Percentiles rank a stretch among this genome's conserved stretches.
These are phyloP conservation scores for Bombus pyrosoma DNA, from an alignment of 1,140 invertebrate genomes.

Conservation along the genomic window DNA sequence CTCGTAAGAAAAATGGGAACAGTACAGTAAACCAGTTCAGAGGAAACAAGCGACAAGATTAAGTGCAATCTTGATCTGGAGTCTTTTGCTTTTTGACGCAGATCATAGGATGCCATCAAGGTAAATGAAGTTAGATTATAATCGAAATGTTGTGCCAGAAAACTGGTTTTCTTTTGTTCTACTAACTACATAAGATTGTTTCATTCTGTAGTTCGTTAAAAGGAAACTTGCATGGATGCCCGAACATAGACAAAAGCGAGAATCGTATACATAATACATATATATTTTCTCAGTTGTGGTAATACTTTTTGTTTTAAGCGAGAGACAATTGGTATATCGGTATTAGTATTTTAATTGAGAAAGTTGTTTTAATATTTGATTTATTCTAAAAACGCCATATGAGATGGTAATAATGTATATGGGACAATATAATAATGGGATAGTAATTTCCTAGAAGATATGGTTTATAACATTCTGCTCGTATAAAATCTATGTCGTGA, in stretches of 20 bases:
- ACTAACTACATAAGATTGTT: not conserved
- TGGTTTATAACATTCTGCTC: too few relatives aligned
- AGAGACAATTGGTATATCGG: too few relatives aligned
- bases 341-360: not conserved
- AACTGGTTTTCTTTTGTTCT: slow-evolving; percentile 15
- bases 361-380: not conserved
- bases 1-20: slow-evolving; percentile 11
- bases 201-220: slow-evolving; percentile 5
- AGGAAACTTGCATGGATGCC: not conserved
- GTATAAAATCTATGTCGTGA: not conserved
- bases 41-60: not conserved
- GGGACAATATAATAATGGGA: too few relatives aligned
- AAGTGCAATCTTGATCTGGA: not conserved
- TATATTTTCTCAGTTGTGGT: too few relatives aligned
- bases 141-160: not conserved
- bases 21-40: slow-evolving; percentile 31
- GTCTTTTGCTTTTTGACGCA: not conserved
- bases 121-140: not conserved
- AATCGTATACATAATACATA: too few relatives aligned
- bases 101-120: not conserved
- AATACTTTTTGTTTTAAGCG: not conserved
- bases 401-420: not conserved
- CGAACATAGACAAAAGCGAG: not conserved
- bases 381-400: not conserved
- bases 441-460: too few relatives aligned